A percentile compares a stretch with the other conserved stretches of the same genome.
Conservation (phyloP, 2,113 vertebrate species). For the Prolemur simus region DNA sequence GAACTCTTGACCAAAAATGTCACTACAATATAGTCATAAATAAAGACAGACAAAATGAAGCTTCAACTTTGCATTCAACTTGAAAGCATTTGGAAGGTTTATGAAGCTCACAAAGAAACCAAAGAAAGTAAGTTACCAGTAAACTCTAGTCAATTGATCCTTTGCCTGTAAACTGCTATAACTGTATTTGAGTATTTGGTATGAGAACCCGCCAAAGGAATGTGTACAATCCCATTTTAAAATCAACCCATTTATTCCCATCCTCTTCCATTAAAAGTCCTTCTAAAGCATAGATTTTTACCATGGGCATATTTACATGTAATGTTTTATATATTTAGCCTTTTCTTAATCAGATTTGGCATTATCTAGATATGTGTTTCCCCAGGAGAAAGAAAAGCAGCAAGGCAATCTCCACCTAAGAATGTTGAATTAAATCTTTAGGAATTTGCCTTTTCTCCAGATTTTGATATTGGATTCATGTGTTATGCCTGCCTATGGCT, state of each 20-base stretch:
- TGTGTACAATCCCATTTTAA: conserved; percentile 40
- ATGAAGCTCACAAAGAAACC: not conserved
- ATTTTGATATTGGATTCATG: conserved; percentile 15
- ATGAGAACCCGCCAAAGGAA: conserved; percentile 40
- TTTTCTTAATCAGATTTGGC: conserved; percentile 50
- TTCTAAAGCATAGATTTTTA: conserved; percentile 43
- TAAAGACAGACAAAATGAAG: conserved; percentile 18
- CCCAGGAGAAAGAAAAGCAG: conserved; percentile 52
- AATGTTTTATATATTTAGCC: conserved; percentile 19
- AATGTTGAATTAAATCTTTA: conserved; percentile 45
- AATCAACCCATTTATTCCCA: conserved; percentile 18
- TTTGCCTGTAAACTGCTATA: conserved; percentile 18
- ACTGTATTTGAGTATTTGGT: not conserved
- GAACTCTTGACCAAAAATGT: conserved; percentile 2
- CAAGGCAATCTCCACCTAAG: not conserved
- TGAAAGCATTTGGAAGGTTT: not conserved
- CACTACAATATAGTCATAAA: not conserved
- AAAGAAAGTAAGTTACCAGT: not conserved
- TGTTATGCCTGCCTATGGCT: conserved; percentile 49
- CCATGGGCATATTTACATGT: not conserved
- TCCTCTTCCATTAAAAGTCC: conserved; percentile 24
- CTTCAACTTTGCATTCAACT: conserved; percentile 24
- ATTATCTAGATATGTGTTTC: conserved; percentile 61
- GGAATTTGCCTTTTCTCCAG: conserved; percentile 33
- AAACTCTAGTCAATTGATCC: not conserved